These are phyloP conservation scores for Drosophila nasuta DNA, from an alignment of 1,140 invertebrate species.

Conservation along the genomic window DNA sequence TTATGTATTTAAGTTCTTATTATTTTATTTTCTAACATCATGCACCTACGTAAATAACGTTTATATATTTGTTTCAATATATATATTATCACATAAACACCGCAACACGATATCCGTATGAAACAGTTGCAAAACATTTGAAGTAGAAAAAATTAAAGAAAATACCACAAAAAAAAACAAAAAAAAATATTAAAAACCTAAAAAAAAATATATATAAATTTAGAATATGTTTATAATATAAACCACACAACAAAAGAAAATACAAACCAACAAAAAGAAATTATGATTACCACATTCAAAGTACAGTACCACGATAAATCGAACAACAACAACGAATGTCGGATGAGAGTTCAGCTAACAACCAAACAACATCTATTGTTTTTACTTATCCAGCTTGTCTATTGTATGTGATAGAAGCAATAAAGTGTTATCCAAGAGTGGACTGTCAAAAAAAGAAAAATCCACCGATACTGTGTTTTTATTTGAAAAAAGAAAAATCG, in stretches of 20 bases:
- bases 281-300: conserved; percentile 55
- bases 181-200: conserved; percentile 21
- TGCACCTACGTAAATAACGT: conserved; percentile 32
- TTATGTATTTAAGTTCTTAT: conserved; percentile 28
- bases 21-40: conserved; percentile 23
- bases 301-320: conserved; percentile 74
- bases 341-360: conserved; percentile 75
- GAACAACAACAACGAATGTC: conserved; percentile 68
- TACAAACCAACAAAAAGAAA: conserved; percentile 18
- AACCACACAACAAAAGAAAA: background rate
- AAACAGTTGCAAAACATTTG: conserved; percentile 52
- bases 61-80: conserved; percentile 55
- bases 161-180: conserved; percentile 33
- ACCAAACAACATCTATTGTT: conserved; percentile 76
- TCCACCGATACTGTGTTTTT: background rate
- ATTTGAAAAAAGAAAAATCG: background rate
- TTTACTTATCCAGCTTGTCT: conserved; percentile 41
- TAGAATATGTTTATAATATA: conserved; percentile 19
- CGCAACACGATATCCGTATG: conserved; percentile 7
- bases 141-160: conserved; percentile 59
- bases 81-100: conserved; percentile 15
- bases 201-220: conserved; percentile 16
- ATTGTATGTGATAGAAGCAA: conserved; percentile 76
- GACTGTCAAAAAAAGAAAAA: conserved; percentile 68
- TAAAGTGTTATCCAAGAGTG: conserved; percentile 80